Evolutionary conservation across 2,888 invertebrate genomes (phyloP), one percentile per base, ranked within the genome.

Genomic region (Griposia aprilina): DNA sequence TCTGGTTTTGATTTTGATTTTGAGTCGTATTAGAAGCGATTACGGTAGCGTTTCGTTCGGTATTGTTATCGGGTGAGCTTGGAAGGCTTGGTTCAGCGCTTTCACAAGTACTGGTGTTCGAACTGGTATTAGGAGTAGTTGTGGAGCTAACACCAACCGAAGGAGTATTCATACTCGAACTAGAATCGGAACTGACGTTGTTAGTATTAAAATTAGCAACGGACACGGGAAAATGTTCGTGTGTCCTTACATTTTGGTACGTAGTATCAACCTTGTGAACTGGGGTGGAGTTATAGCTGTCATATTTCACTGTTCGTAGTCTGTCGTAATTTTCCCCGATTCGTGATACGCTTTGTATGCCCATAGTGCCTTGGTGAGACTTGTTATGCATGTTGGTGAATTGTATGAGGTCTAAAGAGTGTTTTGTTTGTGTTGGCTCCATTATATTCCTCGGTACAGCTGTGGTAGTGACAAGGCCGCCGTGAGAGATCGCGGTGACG

Each of bases 41-140:
- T 67, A 89, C 82, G 73, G 88, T 86, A n/a, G 89, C 87, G 10
- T 87, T 89, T 79, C 90, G 83, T 65, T 90, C 89, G 26, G 92
- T 91, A 57, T 93, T 92, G 60, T 94, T 94, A 30, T 96, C 97
- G 0, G 97, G 98, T 0, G 97, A 97, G 67, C 98, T 97, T 0
- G 98, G 98, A 76, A 98, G 97, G 84, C 98, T 98, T 0, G 98
- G 98, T 52, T 98, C 98, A 11, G 98, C 98, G 90, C 98, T 98
- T 63, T 96, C 96, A 36, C 98, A 98, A 45, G 98, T 98, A 89
- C 98, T 98, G 0, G 98, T 97, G 82, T 98, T 97, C 0, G 98
- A 98, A 74, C 98, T 98, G 0, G 97, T 97, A 36, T 98, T 98
- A 0, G 98, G 98, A 0, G 98, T 98, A 0, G 97, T 97, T 0